These are phyloP conservation scores for Macrocentrus cingulum DNA, from an alignment of 1,140 invertebrate species.

Conservation along the genomic window DNA sequence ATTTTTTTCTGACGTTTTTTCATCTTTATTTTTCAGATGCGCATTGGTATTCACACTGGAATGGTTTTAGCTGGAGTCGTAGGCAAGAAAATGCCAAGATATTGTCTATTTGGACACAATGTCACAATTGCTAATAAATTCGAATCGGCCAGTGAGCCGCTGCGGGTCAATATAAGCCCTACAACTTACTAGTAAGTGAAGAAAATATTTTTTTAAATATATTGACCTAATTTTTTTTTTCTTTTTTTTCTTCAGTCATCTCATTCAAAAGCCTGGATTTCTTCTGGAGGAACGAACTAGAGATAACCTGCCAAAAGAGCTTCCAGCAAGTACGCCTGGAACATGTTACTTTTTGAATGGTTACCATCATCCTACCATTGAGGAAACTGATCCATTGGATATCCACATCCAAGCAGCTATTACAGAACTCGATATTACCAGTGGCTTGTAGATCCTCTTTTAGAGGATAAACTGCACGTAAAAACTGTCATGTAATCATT, in stretches of 20 bases:
- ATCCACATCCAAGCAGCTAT: slow-evolving; percentile 68
- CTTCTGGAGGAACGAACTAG: slow-evolving; percentile 73
- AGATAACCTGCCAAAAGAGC: slow-evolving; percentile 81
- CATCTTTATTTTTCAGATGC: slow-evolving; percentile 82
- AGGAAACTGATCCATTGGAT: slow-evolving; percentile 61
- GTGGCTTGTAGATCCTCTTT: slow-evolving; percentile 50
- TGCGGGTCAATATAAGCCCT: slow-evolving; percentile 89
- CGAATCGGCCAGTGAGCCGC: slow-evolving; percentile 87
- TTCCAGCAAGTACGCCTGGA: slow-evolving; percentile 74
- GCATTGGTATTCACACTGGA: slow-evolving; percentile 90
- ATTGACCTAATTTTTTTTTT: not conserved
- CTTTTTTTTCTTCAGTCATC: slow-evolving; percentile 63
- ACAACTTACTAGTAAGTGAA: slow-evolving; percentile 84
- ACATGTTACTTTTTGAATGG: slow-evolving; percentile 85
- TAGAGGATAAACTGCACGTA: too few relatives aligned
- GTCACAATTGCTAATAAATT: slow-evolving; percentile 94
- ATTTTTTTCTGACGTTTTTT: too few relatives aligned
- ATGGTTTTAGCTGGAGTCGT: slow-evolving; percentile 87
- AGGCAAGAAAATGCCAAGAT: slow-evolving; percentile 88
- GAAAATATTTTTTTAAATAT: too few relatives aligned
- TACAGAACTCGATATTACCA: slow-evolving; percentile 46
- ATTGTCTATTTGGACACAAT: slow-evolving; percentile 90
- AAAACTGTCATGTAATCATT: too few relatives aligned
- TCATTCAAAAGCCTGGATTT: slow-evolving; percentile 76
- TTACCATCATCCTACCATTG: slow-evolving; percentile 73